phyloP scores from a whole-genome alignment of 2,888 invertebrate species.

The Amiota minor region DNA sequence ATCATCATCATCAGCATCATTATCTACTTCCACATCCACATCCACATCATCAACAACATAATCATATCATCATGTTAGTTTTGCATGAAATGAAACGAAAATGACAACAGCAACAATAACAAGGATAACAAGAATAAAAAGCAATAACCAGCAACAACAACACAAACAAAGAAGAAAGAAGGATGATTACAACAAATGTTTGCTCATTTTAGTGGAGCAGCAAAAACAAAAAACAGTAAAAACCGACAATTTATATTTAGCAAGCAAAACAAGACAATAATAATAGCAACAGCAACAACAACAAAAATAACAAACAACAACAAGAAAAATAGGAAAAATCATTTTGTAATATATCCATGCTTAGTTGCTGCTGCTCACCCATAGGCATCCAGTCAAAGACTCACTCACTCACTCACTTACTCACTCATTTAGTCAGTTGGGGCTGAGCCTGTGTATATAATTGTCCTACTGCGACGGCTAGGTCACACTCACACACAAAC shows the following conservation, averaged over 20 bases:
- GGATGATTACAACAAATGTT: no score
- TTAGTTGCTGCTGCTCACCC: neutral
- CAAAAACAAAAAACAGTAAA: neutral
- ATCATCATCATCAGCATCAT: neutral
- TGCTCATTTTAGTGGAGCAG: neutral
- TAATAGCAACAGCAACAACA: neutral
- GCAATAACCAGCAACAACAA: constrained; percentile 36
- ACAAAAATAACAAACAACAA: neutral
- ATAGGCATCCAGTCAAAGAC: neutral
- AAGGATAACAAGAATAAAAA: constrained; percentile 19
- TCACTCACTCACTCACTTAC: neutral
- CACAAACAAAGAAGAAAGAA: constrained; percentile 29
- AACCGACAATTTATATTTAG: constrained; percentile 22
- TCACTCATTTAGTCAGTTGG: neutral
- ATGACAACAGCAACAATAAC: constrained; percentile 24
- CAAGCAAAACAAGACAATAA: neutral
- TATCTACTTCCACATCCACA: no score
- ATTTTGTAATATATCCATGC: constrained; percentile 9
- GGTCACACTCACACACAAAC: constrained; percentile 24
- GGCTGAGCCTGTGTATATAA: constrained; percentile 23
- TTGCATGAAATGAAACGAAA: constrained; percentile 22
- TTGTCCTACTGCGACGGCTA: constrained; percentile 11
- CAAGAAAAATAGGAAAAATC: neutral
- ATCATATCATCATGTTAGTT: constrained; percentile 34
- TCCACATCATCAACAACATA: constrained; percentile 39